These are phyloP conservation scores for Caenorhabditis sulstoni DNA, from an alignment of 2,888 invertebrate species.

Conservation along the genomic window DNA sequence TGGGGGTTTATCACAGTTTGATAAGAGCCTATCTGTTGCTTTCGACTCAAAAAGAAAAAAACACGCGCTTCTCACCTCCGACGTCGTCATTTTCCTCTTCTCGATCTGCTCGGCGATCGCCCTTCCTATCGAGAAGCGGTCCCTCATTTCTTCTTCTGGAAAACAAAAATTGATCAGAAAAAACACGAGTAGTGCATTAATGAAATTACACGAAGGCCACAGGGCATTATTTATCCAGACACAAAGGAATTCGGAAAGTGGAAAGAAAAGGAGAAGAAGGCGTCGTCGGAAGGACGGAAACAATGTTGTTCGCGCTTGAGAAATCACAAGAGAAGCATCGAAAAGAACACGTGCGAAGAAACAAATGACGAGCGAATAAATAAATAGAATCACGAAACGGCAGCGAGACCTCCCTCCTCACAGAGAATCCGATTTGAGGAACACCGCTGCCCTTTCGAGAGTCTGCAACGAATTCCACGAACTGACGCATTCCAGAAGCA, in stretches of 20 bases:
- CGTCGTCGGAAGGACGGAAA: conserved; percentile 22
- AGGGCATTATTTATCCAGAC: too few species aligned
- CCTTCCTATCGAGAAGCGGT: conserved; percentile 48
- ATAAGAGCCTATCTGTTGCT: conserved; percentile 22
- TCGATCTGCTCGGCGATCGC: conserved; percentile 41
- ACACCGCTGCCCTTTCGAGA: too few species aligned
- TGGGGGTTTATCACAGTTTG: conserved; percentile 1
- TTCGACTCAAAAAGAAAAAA: too few species aligned
- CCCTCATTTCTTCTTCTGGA: conserved; percentile 40
- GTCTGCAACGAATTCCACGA: background rate
- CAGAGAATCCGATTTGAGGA: too few species aligned
- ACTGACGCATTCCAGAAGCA: conserved; percentile 2
- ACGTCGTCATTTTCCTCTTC: conserved; percentile 38
- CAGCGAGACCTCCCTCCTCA: too few species aligned
- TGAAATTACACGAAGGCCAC: conserved; percentile 1
- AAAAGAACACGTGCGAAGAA: conserved; percentile 31
- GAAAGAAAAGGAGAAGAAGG: background rate
- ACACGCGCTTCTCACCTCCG: conserved; percentile 29
- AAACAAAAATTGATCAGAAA: background rate
- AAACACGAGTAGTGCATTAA: background rate
- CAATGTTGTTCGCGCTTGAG: conserved; percentile 48
- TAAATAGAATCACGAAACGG: conserved; percentile 29
- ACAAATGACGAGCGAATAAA: conserved; percentile 24
- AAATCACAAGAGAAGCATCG: conserved; percentile 40
- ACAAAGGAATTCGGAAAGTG: too few species aligned